phyloP scores from a whole-genome alignment of 2,113 vertebrate species.

The Entelurus aequoreus region DNA sequence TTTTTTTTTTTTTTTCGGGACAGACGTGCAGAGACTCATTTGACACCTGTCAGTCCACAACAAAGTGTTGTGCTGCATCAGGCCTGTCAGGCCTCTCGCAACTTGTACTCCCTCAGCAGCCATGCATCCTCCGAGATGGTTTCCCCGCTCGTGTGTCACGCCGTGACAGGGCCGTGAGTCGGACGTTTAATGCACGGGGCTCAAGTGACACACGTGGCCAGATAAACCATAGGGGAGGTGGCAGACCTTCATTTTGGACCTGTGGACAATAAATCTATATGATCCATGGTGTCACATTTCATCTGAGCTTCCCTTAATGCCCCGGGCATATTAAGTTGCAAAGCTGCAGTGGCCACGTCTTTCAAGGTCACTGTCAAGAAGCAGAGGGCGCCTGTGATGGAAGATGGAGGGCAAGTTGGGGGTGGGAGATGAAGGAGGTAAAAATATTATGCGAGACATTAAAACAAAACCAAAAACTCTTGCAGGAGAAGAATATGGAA shows the following conservation, averaged over 20 bases:
- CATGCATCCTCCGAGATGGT: constrained; percentile 4
- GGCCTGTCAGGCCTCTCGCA: background rate
- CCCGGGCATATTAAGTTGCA: constrained; percentile 43
- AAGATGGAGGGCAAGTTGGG: background rate
- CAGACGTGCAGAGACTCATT: constrained; percentile 8
- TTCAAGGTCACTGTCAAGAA: constrained; percentile 47
- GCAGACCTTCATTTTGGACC: background rate
- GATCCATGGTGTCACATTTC: constrained; percentile 22
- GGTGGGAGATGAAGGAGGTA: background rate
- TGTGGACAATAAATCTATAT: constrained; percentile 41
- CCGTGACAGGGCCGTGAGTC: constrained; percentile 29
- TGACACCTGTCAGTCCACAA: constrained; percentile 36
- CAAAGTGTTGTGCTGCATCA: constrained; percentile 4
- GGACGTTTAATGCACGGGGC: constrained; percentile 32
- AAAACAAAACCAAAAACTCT: background rate
- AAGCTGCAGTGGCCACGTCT: constrained; percentile 12
- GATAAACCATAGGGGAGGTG: constrained; percentile 25
- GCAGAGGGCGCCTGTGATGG: constrained; percentile 17
- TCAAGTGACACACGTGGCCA: constrained; percentile 25
- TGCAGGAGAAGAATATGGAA: constrained; percentile 2
- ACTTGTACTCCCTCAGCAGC: background rate
- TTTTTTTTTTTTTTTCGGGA: background rate
- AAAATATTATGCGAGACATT: constrained; percentile 4
- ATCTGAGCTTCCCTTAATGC: constrained; percentile 30
- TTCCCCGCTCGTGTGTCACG: constrained; percentile 23